Conservation (phyloP, 2,113 vertebrate species). For the Panurus biarmicus region DNA sequence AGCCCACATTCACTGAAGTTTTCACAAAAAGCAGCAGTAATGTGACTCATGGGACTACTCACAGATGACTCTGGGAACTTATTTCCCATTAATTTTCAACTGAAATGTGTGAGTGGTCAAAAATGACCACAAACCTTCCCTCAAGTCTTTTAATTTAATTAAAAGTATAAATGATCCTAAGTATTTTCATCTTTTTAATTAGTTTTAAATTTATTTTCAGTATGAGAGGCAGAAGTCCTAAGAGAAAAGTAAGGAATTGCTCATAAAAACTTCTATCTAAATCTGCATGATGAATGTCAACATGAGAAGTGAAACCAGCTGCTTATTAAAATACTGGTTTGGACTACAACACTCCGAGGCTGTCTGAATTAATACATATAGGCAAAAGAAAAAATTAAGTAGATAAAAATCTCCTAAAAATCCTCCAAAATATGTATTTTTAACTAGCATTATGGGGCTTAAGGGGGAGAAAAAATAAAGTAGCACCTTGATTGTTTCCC, state of each 20-base stretch:
- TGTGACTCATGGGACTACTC: background rate
- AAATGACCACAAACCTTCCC: constrained; percentile 41
- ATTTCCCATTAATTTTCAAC: background rate
- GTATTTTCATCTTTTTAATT: constrained; percentile 14
- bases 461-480: background rate
- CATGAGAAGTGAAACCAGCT: background rate
- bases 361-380: background rate
- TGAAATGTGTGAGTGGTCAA: background rate
- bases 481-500: background rate
- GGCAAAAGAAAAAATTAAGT: background rate
- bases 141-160: constrained; percentile 26
- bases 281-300: background rate
- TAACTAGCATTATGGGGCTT: background rate
- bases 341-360: background rate
- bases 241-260: background rate
- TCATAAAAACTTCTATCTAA: background rate
- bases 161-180: background rate
- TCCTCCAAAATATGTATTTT: background rate
- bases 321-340: background rate
- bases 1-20: background rate
- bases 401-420: background rate
- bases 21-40: background rate
- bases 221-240: background rate
- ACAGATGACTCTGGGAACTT: background rate
- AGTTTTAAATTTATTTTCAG: constrained; percentile 35